Evolutionary conservation across 2,888 invertebrate genomes (phyloP), one percentile per base, ranked within the genome.

Genomic region (Reticulitermes lucifugus): DNA sequence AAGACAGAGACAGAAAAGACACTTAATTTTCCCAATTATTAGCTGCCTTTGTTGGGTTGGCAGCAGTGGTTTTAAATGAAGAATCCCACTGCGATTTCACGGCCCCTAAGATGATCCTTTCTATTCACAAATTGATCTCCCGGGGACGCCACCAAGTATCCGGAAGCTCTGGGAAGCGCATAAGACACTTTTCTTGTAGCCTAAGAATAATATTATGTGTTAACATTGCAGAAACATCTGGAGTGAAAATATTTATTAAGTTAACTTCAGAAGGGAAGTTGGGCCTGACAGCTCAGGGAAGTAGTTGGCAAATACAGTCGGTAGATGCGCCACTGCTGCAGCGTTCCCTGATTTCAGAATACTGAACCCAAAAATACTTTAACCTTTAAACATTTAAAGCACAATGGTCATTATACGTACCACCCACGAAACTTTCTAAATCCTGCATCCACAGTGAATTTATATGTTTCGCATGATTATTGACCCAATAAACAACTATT

Each of bases 21-120:
- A 70, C 70, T 81, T 81, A 81, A 81, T 81, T 81, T 81, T 81
- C 81, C 81, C 81, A 81, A 65, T 81, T 81, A 81, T 70, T 81
- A 81, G 81, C 70, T 81, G 81, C 43, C 81, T 81, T 81, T 81
- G 65, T 60, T 81, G 43, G 81, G 81, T 70, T 43, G 81, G 81
- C 43, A 46, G 77, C 77, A 46, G 77, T 43, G 77, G 41, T 46
- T 77, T 80, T 79, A 51, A 81, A 81, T 81, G 81, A 81, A 81
- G 65, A 70, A 81, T 81, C 70, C 81, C 81, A 81, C 43, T 22
- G 81, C 65, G 81, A 81, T 70, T 77, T 46, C 77, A 46, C 46
- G 21, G 77, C 77, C 21, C 25, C n/a, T 43, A n/a, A 77, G 77
- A 77, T 77, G 51, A 77, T 77, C 65, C 65, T 10, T 12, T 46